A percentile compares a stretch with the other conserved stretches of the same genome.
Evolutionary conservation across 2,113 vertebrate species (phyloP).

Genomic region (Pangasianodon hypophthalmus): DNA sequence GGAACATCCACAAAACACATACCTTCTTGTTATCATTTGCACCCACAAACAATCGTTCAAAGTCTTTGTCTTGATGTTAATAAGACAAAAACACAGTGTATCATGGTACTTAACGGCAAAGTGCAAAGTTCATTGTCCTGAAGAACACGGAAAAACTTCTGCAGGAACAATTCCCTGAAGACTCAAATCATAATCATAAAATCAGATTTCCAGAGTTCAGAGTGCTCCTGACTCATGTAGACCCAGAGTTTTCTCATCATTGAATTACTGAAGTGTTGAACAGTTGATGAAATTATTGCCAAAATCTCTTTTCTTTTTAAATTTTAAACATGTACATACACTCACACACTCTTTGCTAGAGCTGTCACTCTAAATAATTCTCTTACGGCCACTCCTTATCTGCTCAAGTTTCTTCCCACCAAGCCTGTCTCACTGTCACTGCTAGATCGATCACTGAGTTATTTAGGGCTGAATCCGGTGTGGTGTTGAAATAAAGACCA

Average conservation of each 20-base stretch:
- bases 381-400: neutral
- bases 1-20: neutral
- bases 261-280: neutral
- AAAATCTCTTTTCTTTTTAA: neutral
- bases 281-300: neutral
- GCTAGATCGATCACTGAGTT: neutral
- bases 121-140: neutral
- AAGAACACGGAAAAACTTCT: neutral
- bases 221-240: neutral
- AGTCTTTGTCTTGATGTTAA: neutral
- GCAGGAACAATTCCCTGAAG: neutral
- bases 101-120: neutral
- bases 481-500: slow-evolving; percentile 1
- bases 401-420: neutral
- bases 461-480: neutral
- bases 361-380: neutral
- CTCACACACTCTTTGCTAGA: neutral
- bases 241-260: neutral
- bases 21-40: too few relatives aligned
- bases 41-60: neutral
- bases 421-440: neutral
- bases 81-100: neutral
- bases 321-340: neutral
- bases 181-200: neutral
- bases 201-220: neutral